Base-by-base conservation (phyloP, 2,888 invertebrate species). In the Amphipyra tragopoginis region DNA sequence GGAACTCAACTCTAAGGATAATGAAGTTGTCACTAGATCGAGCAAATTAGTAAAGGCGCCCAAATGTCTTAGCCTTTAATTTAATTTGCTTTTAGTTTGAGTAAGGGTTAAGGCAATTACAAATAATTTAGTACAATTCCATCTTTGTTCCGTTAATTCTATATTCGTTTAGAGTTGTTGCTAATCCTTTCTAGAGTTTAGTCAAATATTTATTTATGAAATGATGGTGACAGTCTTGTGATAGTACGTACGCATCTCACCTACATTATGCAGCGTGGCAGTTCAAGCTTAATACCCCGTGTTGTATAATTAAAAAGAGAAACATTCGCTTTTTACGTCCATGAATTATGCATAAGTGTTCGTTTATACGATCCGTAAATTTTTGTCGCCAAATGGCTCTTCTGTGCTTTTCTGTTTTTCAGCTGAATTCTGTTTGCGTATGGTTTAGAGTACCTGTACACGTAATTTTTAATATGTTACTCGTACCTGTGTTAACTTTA, bases 261-360 rank as follows among this genome's bases (percentile, higher is more conserved):
- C 47, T 47, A 59, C 82, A 86, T 87, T 89, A 90, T 87, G 83
- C 86, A 86, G 80, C 82, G 82, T 81, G 79, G 84, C 90, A 87
- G 88, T 91, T 88, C 81, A 84, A 84, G 91, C 86, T 93, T 93
- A 93, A 93, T 92, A 92, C 83, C 85, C 92, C 90, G 90, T 92
- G 89, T 88, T 87, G 93, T 91, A 92, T 93, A 93, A 94, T 94
- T 94, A 94, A 93, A 94, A 94, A 92, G 90, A 90, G 90, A 92
- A 92, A 92, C 90, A 92, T 92, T 92, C 87, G 85, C 91, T 90
- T 93, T 93, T 93, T 91, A 93, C 88, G 90, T 85, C 86, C 92
- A 93, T 94, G 93, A 94, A 94, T 94, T 90, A 94, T 94, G 90
- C 93, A 94, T 88, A 87, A 91, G 90, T 86, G 87, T 93, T 90